Base-by-base conservation (phyloP, 1,140 invertebrate genomes). In the Caenorhabditis latens region DNA sequence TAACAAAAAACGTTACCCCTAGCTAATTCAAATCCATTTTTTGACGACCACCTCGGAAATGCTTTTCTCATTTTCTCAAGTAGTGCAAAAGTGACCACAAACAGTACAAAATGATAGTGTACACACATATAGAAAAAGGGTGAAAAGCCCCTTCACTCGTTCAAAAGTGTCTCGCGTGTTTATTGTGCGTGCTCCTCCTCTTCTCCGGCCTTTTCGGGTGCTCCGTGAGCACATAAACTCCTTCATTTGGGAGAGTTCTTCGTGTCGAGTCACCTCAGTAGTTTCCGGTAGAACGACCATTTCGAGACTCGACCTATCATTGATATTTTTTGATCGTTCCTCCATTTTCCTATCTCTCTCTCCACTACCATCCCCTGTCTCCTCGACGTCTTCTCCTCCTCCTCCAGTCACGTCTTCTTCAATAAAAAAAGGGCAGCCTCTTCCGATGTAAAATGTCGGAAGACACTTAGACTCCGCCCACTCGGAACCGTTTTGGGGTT, bases 21-120 rank as follows among this genome's bases (percentile, higher is more conserved):
- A 11, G 8, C 50, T 50, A 16, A 50, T 50, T 16, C 50, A 16
- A 11, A 11, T 53, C 16, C 9, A 53, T 3, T 53, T 53, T 53
- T 11, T 53, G 50, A 53, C 50, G 13, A 53, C 16, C 16, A 3
- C 9, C 50, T 16, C 50, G 32, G 32, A 32, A 32, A 32, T 32
- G 32, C 50, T 16, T 53, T 13, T 53, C 50, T 16, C 50, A 32
- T 32, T 32, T 32, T 53, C 50, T 53, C 50, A 53, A 53, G 50
- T 53, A 53, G 32, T 32, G 32, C 50, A 53, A 53, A 53, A 53
- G 50, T 53, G 50, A 53, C 50, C 50, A 53, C 13, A 53, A 53
- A 53, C 50, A 79, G 71, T 79, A 79, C 71, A 79, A 79, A 79
- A 79, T 79, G 71, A 79, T 79, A 79, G 71, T 79, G 46, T 50